These are phyloP conservation scores for Emys orbicularis DNA, from an alignment of 2,797 vertebrate species.

Conservation along the genomic window DNA sequence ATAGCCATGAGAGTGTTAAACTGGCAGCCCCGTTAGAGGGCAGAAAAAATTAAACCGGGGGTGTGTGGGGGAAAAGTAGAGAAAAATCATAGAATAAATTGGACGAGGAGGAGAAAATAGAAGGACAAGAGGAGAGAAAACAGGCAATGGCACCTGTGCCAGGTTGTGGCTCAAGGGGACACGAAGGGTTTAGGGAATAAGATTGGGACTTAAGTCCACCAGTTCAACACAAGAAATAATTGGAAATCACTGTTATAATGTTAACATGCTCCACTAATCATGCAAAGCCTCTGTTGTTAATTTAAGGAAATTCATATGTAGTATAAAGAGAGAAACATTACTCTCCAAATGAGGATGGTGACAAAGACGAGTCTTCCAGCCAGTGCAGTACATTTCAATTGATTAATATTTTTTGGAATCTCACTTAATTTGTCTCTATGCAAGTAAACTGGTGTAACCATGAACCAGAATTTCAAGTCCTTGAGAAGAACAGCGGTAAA, in stretches of 20 bases:
- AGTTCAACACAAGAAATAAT: fast-evolving
- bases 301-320: no score
- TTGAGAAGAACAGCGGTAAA: slow-evolving; percentile 21
- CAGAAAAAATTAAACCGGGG: neutral
- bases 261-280: neutral
- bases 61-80: fast-evolving
- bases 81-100: neutral
- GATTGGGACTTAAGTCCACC: neutral
- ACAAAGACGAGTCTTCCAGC: neutral
- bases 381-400: neutral
- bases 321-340: no score
- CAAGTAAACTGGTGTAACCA: slow-evolving; percentile 16
- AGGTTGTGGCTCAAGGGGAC: fast-evolving
- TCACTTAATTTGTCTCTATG: slow-evolving; percentile 32
- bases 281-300: neutral
- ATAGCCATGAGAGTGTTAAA: neutral
- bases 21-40: neutral
- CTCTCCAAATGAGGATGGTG: neutral
- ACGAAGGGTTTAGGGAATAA: neutral
- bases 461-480: slow-evolving; percentile 47
- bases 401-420: slow-evolving; percentile 10
- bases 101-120: neutral
- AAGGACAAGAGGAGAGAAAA: neutral
- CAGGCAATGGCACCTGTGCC: neutral
- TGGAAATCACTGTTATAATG: neutral